Conservation (phyloP, 2,113 vertebrate species). For the Pandion haliaetus region DNA sequence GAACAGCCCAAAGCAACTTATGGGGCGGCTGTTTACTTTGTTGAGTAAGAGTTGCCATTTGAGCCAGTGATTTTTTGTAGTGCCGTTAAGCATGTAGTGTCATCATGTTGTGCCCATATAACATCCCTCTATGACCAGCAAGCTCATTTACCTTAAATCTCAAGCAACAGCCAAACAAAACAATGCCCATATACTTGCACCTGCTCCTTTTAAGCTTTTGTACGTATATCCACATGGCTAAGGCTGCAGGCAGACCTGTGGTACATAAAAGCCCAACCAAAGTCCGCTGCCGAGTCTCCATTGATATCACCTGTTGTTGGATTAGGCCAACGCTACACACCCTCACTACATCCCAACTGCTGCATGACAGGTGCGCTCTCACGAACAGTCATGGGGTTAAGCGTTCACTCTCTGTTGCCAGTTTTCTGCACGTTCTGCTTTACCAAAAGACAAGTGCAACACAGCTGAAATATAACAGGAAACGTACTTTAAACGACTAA, state of each 20-base stretch:
- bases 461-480: neutral
- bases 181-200: neutral
- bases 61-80: neutral
- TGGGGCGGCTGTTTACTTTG: neutral
- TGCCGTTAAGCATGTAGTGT: neutral
- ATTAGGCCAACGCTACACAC: neutral
- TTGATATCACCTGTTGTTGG: neutral
- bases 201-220: neutral
- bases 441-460: neutral
- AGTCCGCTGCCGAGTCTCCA: neutral
- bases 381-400: neutral
- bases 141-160: neutral
- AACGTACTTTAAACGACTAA: neutral
- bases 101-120: neutral
- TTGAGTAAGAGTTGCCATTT: neutral
- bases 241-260: neutral
- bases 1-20: neutral
- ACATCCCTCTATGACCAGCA: neutral
- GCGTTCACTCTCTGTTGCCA: neutral
- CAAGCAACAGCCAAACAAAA: neutral
- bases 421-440: neutral
- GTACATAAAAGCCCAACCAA: neutral
- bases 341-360: neutral
- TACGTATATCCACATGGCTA: rapidly evolving
- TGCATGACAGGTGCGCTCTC: neutral